Base-by-base conservation (phyloP, 2,113 vertebrate genomes). In the Orientallactaga bullata region DNA sequence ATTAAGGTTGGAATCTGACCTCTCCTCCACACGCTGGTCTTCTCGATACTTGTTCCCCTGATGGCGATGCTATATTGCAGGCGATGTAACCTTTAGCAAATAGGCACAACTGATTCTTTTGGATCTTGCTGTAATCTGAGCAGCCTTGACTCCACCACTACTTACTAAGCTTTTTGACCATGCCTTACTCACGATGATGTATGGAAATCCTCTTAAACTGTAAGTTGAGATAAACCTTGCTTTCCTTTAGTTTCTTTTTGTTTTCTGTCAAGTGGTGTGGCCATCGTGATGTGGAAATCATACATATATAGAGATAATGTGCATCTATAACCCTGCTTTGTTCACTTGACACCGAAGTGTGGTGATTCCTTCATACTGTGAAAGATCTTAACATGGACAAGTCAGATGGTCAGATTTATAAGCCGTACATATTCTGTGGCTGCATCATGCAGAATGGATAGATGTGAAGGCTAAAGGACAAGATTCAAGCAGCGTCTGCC, bases 201-300 rank as follows among this genome's bases (percentile, higher is more conserved):
- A 18, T 13, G 68, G 42, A 69, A 66, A 51, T n/a, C 5, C 39
- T 11, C 20, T 69, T 30, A 51, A 68, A 65, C 18, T 66, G 2
- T 28, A 83, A 30, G 63, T 23, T 1, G 4, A 84, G 32, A 42
- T 66, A 17, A 82, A 11, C 32, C 47, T 51, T 51, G 20, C 30
- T 69, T 23, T 11, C n/a, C 1, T 17, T 4, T 15, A 10, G 55
- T 55, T 26, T 5, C n/a, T 3, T 17, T 4, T n/a, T n/a, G n/a
- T n/a, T 21, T 65, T 26, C 63, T 65, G 24, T 7, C 63, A 55
- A 12, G 24, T n/a, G 4, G 32, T 55, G 42, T 51, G 21, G 51
- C 6, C 42, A 24, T 11, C 23, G 23, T 51, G 30, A 24, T 1
- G 7, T 42, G 51, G 32, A 28, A 51, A 66, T 17, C 30, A 84